Conservation (phyloP, 1,140 invertebrate genomes). For the Pararge aegeria region DNA sequence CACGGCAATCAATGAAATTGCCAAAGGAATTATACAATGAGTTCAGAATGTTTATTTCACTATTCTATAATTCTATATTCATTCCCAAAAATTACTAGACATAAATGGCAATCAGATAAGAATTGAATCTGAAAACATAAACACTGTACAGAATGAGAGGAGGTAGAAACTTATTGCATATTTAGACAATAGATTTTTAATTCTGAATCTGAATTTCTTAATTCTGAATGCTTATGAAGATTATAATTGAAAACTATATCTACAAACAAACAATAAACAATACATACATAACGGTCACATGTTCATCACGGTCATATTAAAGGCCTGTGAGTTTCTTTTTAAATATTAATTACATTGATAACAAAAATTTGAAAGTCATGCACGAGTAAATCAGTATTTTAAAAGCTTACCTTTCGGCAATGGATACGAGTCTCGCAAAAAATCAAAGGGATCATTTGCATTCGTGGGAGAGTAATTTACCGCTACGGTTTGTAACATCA, state of each 20-base stretch:
- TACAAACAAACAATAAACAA: neutral
- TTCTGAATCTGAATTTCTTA: too few relatives aligned
- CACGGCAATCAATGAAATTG: too few relatives aligned
- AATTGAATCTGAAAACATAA: neutral
- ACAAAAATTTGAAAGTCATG: neutral
- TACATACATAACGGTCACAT: neutral
- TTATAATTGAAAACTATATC: constrained; percentile 2
- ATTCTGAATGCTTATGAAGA: constrained; percentile 3
- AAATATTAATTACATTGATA: neutral
- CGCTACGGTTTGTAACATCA: constrained; percentile 58
- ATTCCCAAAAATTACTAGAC: neutral
- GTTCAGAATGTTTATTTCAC: neutral
- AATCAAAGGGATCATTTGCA: constrained; percentile 61
- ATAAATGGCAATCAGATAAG: neutral
- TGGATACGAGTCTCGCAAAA: constrained; percentile 59
- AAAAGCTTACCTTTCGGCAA: constrained; percentile 61
- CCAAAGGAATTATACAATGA: too few relatives aligned
- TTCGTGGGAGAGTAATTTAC: constrained; percentile 55
- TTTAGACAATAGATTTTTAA: constrained; percentile 9
- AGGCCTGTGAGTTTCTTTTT: neutral
- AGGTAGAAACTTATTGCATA: constrained; percentile 2
- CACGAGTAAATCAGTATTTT: neutral
- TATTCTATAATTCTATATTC: neutral
- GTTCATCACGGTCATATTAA: neutral
- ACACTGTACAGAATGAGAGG: neutral